Base-by-base conservation (phyloP, 2,888 invertebrate species). In the Scaeva pyrastri region DNA sequence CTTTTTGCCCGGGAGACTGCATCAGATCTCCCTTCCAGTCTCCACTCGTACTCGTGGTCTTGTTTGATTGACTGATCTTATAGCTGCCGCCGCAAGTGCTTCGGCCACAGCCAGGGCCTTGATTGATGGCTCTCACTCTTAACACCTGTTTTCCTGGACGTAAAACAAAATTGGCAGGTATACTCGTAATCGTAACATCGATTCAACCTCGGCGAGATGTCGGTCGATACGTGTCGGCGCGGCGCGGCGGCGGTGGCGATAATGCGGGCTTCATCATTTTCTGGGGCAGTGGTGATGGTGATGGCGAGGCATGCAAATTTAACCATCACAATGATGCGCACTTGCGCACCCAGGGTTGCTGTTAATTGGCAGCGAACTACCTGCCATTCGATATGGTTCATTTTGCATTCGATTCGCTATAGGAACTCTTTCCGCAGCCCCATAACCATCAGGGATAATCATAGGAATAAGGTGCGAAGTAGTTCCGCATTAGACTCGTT, bases 341-440 rank as follows among this genome's bases (percentile, higher is more conserved):
- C 56, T 78, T 78, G 66, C 50, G 55, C 60, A 66, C 26, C 39
- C 68, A 62, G 72, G 72, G 45, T 60, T 77, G 77, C 36, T 84
- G 77, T 43, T 84, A 74, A 84, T 78, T 84, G 74, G 83, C 79
- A 84, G 70, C 70, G 41, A 84, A 84, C 83, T 82, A 77, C 72
- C 68, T 73, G 76, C 72, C 36, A 85, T 85, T 85, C 81, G 85
- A 77, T 73, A 81, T 52, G 73, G 81, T 50, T 73, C 48, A 55
- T 66, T 56, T 68, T 39, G 68, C 19, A 71, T 55, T 56, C 3
- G 55, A 71, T 55, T 56, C 3, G 55, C 39, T 19, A 39, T 56
- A n/a, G n/a, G 16, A 72, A 72, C 26, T 43, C 16, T 14, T 66
- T 39, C 16, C 19, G 5, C 36, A 60, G 48, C 31, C 8, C 41